Evolutionary conservation across 1,140 invertebrate species (phyloP).

Genomic region (Cherax destructor): DNA sequence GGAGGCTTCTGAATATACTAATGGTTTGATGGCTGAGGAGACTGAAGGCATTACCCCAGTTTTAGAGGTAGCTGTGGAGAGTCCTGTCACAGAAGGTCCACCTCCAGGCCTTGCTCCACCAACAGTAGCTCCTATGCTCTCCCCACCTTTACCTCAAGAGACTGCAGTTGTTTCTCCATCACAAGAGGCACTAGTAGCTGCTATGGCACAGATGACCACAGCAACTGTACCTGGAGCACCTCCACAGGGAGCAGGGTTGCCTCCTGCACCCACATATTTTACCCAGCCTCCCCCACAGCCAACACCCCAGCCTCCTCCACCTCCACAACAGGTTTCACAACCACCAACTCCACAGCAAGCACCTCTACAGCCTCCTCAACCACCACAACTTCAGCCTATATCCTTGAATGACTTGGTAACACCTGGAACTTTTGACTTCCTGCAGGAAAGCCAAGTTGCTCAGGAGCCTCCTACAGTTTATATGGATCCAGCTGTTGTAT

Average conservation of each 20-base stretch:
- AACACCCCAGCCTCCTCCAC: constrained; percentile 32
- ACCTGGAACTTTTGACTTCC: constrained; percentile 62
- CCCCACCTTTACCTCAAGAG: constrained; percentile 16
- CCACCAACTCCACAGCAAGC: constrained; percentile 28
- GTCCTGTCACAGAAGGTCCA: constrained; percentile 51
- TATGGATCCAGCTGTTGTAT: constrained; percentile 65
- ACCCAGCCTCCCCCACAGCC: constrained; percentile 44
- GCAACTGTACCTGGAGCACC: constrained; percentile 36
- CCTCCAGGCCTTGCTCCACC: constrained; percentile 57
- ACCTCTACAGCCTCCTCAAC: constrained; percentile 24
- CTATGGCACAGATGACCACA: constrained; percentile 61
- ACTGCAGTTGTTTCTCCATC: constrained; percentile 33
- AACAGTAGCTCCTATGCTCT: constrained; percentile 17
- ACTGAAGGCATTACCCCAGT: constrained; percentile 22
- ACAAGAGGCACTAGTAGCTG: constrained; percentile 55
- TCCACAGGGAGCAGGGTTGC: constrained; percentile 37
- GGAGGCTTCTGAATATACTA: constrained; percentile 54
- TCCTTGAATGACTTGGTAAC: constrained; percentile 55
- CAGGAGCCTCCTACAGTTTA: constrained; percentile 58
- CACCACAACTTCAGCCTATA: constrained; percentile 54
- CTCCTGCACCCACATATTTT: constrained; percentile 51
- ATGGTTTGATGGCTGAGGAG: constrained; percentile 52
- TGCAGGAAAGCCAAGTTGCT: constrained; percentile 62
- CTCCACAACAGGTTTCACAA: constrained; percentile 13
- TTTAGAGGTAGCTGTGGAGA: constrained; percentile 25